Percentiles rank a stretch among this genome's conserved stretches.
Evolutionary conservation across 2,888 invertebrate genomes (phyloP).

Genomic region (Alviniconcha strummeri): DNA sequence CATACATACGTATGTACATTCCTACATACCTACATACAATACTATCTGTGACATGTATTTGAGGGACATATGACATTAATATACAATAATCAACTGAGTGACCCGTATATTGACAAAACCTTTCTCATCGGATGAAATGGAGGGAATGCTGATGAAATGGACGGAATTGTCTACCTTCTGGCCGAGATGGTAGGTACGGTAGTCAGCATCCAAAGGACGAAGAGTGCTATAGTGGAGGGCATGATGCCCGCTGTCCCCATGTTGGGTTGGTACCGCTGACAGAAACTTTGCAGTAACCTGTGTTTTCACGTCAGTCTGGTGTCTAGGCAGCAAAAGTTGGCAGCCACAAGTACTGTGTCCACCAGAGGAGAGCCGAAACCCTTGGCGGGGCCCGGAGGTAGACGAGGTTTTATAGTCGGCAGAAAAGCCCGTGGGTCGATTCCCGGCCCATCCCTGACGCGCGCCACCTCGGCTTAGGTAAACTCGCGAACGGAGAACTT

Average conservation of each 20-base stretch:
- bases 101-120: too few species aligned
- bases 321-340: background rate
- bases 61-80: too few species aligned
- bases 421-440: background rate
- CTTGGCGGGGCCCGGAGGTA: background rate
- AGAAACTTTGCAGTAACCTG: too few species aligned
- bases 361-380: background rate
- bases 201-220: constrained; percentile 20
- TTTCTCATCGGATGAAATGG: too few species aligned
- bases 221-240: background rate
- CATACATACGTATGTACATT: too few species aligned
- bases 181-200: background rate
- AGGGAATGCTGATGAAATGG: background rate
- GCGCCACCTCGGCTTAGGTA: background rate
- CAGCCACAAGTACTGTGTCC: background rate
- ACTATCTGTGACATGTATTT: too few species aligned
- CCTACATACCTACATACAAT: too few species aligned
- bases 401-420: background rate
- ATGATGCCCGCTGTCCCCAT: constrained; percentile 15
- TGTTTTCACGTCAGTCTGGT: background rate
- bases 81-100: too few species aligned
- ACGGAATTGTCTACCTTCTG: background rate
- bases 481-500: background rate
- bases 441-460: background rate
- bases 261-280: background rate